phyloP scores from a whole-genome alignment of 2,888 invertebrate species.

The Tipula unca region DNA sequence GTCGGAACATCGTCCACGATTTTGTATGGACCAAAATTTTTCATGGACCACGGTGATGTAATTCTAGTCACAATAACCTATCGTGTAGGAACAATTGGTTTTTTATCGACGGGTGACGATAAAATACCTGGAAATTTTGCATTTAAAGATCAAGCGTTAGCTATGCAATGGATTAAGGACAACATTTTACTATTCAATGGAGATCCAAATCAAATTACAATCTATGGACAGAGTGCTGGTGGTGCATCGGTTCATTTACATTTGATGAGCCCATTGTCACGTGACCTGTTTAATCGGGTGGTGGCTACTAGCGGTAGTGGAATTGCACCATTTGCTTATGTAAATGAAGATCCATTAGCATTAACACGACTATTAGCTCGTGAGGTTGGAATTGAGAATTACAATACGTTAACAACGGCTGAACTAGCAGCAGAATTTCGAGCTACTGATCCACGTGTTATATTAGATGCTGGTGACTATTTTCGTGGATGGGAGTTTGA shows the following conservation, averaged over 20 bases:
- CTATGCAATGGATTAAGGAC: conserved; percentile 43
- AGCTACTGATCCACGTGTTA: conserved; percentile 33
- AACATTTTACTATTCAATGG: conserved; percentile 39
- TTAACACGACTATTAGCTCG: conserved; percentile 39
- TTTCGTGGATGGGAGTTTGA: conserved; percentile 43
- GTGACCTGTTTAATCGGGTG: conserved; percentile 41
- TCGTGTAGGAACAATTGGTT: conserved; percentile 37
- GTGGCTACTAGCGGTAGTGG: conserved; percentile 30
- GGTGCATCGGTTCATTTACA: conserved; percentile 36
- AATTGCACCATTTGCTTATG: background rate
- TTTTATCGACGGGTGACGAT: conserved; percentile 36
- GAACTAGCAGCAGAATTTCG: conserved; percentile 32
- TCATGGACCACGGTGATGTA: conserved; percentile 35
- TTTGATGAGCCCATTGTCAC: conserved; percentile 33
- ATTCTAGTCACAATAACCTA: conserved; percentile 39
- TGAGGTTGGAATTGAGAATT: conserved; percentile 38
- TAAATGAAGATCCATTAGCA: conserved; percentile 29
- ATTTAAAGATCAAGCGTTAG: conserved; percentile 38
- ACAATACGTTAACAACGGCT: conserved; percentile 30
- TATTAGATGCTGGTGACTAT: background rate
- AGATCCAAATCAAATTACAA: background rate
- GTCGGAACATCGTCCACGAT: conserved; percentile 28
- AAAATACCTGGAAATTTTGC: conserved; percentile 38
- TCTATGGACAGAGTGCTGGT: conserved; percentile 40
- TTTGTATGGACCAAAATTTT: conserved; percentile 32